Evolutionary conservation across 2,888 invertebrate genomes (phyloP).

Genomic region (Acanthoscelides obtectus): DNA sequence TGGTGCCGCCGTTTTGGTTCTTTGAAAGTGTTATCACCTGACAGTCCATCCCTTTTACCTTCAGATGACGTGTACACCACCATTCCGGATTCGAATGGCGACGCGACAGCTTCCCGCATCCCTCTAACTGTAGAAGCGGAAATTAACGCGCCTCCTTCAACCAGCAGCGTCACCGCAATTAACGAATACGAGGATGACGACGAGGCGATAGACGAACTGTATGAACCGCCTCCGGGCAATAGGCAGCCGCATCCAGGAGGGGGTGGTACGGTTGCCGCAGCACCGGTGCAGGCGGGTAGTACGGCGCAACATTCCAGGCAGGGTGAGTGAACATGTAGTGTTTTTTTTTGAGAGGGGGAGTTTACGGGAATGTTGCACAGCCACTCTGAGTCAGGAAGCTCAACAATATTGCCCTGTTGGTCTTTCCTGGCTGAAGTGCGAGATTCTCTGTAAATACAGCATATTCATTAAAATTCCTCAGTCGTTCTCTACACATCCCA

Average conservation of each 20-base stretch:
- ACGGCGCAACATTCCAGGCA: constrained; percentile 50
- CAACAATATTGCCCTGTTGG: no score
- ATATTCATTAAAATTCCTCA: neutral
- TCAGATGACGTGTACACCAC: constrained; percentile 88
- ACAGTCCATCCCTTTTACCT: neutral
- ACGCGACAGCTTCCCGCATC: constrained; percentile 85
- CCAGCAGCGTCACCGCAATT: no score
- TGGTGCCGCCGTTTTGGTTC: no score
- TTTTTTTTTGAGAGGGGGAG: no score
- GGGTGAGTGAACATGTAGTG: constrained; percentile 45
- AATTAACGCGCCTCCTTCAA: constrained; percentile 34
- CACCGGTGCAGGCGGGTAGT: neutral
- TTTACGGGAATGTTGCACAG: no score
- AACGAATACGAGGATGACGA: constrained; percentile 9
- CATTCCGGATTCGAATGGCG: constrained; percentile 77
- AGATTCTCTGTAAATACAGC: no score
- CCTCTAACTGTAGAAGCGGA: constrained; percentile 49
- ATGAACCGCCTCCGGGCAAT: constrained; percentile 43
- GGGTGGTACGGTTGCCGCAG: neutral
- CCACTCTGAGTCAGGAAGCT: no score
- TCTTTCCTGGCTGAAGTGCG: no score
- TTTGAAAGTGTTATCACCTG: no score
- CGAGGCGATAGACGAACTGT: constrained; percentile 34
- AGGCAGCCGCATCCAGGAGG: neutral
- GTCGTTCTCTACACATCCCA: no score